These are phyloP conservation scores for Andrena dorsata DNA, from an alignment of 2,888 invertebrate species.

Conservation along the genomic window DNA sequence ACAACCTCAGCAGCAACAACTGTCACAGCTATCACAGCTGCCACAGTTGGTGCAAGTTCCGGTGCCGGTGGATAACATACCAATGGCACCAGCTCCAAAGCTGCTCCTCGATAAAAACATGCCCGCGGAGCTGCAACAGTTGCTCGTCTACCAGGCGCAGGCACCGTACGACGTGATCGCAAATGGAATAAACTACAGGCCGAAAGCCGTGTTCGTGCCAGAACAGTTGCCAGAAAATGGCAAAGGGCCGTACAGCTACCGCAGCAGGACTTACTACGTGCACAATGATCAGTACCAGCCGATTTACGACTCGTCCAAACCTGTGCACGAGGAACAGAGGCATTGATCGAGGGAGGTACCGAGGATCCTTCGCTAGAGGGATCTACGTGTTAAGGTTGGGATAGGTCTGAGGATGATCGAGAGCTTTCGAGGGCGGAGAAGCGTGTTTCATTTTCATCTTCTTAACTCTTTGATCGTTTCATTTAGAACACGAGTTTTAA, in stretches of 20 bases:
- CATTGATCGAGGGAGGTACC: conserved; percentile 43
- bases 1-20: conserved; percentile 30
- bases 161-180: conserved; percentile 82
- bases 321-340: conserved; percentile 58
- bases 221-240: conserved; percentile 76
- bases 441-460: too few species aligned
- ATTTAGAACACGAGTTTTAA: too few species aligned
- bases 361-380: neutral
- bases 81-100: conserved; percentile 72
- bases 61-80: conserved; percentile 73
- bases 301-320: conserved; percentile 49
- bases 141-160: conserved; percentile 80
- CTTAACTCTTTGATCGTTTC: too few species aligned
- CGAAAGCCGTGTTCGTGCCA: conserved; percentile 79
- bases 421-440: too few species aligned
- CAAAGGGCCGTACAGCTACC: conserved; percentile 76
- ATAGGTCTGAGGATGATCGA: neutral
- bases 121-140: conserved; percentile 79
- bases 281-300: conserved; percentile 67
- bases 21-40: conserved; percentile 30
- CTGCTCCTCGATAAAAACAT: conserved; percentile 67
- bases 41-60: conserved; percentile 68
- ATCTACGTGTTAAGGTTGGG: conserved; percentile 9
- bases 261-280: conserved; percentile 79
- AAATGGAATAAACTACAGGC: conserved; percentile 78